phyloP scores from a whole-genome alignment of 2,113 vertebrate species.

The Carlito syrichta region DNA sequence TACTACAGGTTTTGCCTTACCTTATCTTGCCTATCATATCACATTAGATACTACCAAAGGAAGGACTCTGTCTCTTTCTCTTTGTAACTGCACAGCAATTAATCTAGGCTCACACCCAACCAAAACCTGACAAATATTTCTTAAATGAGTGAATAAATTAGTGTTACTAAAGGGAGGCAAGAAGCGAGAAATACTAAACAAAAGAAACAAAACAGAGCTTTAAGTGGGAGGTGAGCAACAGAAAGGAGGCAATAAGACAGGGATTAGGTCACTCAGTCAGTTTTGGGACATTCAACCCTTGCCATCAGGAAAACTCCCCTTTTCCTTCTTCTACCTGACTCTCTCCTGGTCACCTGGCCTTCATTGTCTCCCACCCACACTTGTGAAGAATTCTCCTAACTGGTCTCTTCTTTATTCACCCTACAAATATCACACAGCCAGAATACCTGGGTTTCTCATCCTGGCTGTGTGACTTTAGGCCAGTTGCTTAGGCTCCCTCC shows the following conservation, averaged over 20 bases:
- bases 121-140: not conserved
- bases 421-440: not conserved
- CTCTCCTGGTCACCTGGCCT: not conserved
- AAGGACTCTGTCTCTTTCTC: not conserved
- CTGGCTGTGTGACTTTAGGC: not conserved
- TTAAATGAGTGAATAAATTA: not conserved
- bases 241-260: not conserved
- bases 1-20: not conserved
- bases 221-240: not conserved
- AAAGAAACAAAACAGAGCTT: not conserved
- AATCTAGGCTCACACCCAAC: not conserved
- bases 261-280: not conserved
- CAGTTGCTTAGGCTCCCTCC: not conserved
- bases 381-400: not conserved
- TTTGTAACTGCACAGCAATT: not conserved
- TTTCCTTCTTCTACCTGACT: not conserved
- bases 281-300: not conserved
- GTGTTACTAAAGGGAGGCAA: not conserved
- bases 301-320: not conserved
- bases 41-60: not conserved
- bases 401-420: not conserved
- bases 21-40: not conserved
- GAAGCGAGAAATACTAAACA: not conserved
- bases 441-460: not conserved
- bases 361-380: not conserved